phyloP scores from a whole-genome alignment of 2,113 vertebrate genomes.

The Sylvia atricapilla region DNA sequence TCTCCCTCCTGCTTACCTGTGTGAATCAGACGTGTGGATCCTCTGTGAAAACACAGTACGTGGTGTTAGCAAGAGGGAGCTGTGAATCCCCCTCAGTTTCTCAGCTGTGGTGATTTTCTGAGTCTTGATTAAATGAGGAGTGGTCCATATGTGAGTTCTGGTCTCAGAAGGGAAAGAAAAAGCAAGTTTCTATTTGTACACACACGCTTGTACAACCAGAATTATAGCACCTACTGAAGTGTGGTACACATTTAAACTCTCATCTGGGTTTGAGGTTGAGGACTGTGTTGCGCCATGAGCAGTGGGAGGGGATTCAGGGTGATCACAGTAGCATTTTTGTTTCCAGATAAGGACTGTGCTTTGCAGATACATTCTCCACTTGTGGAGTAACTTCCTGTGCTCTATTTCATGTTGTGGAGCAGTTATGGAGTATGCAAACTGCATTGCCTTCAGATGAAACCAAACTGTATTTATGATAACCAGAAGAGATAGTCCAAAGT shows the following conservation, averaged over 20 bases:
- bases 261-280: not conserved
- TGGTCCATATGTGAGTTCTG: not conserved
- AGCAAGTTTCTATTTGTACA: not conserved
- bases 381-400: not conserved
- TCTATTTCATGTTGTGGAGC: not conserved
- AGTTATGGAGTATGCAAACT: not conserved
- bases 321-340: not conserved
- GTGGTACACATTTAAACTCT: not conserved
- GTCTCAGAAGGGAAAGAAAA: not conserved
- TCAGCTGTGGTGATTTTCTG: not conserved
- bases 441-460: not conserved
- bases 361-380: not conserved
- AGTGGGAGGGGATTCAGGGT: not conserved
- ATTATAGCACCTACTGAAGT: not conserved
- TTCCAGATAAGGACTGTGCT: not conserved
- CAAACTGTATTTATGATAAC: not conserved
- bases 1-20: not conserved
- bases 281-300: not conserved
- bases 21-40: not conserved
- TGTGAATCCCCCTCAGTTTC: not conserved
- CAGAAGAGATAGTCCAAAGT: not conserved
- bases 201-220: not conserved
- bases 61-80: not conserved
- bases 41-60: not conserved
- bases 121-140: not conserved